Evolutionary conservation across 2,797 vertebrate genomes (phyloP).

Genomic region (Chelon auratus): DNA sequence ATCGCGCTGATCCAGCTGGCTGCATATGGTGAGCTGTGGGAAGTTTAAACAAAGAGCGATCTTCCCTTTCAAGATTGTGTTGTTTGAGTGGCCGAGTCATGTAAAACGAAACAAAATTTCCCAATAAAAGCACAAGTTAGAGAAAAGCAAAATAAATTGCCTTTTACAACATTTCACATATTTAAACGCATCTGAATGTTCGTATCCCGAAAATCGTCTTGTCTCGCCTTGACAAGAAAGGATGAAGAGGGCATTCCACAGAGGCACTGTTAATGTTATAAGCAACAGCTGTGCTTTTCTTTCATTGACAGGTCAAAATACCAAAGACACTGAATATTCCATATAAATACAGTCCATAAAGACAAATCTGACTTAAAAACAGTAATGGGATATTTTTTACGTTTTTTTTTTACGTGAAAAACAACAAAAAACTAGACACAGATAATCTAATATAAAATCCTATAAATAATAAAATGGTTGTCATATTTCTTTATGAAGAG

Average conservation of each 20-base stretch:
- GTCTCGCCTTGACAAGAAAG: no score
- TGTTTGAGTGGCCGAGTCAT: background rate
- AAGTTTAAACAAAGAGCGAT: no score
- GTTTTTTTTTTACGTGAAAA: background rate
- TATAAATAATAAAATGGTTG: background rate
- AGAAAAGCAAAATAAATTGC: background rate
- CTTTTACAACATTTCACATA: no score
- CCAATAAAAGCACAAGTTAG: slow-evolving; percentile 8
- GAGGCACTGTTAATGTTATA: no score
- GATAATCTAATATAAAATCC: slow-evolving; percentile 5
- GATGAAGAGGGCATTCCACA: no score
- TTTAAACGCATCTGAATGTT: background rate
- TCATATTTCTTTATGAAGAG: background rate
- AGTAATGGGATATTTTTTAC: background rate
- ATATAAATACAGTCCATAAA: background rate
- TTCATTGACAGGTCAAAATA: no score
- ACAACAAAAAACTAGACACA: background rate
- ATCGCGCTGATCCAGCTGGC: no score
- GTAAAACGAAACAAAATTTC: background rate
- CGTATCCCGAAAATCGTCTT: background rate
- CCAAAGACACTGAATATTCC: background rate
- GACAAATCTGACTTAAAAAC: background rate
- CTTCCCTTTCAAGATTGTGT: no score
- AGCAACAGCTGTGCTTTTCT: background rate
- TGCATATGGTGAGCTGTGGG: no score